Percentiles rank a stretch among this genome's conserved stretches.
phyloP scores from a whole-genome alignment of 1,140 invertebrate species.

The Venturia canescens region DNA sequence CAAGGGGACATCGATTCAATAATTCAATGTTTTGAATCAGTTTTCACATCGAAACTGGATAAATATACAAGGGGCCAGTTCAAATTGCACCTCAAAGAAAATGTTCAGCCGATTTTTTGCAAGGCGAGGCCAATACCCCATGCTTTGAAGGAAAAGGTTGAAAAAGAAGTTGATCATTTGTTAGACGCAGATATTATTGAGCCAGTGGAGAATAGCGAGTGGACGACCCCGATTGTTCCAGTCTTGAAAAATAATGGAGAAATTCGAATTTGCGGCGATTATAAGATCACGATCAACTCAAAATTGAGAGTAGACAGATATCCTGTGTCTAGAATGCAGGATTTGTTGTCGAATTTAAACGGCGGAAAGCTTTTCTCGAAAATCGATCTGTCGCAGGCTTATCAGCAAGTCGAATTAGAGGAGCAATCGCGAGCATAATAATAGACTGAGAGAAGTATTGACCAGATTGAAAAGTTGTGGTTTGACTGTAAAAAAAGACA shows the following conservation, averaged over 20 bases:
- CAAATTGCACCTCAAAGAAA: constrained; percentile 30
- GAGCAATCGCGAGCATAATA: constrained; percentile 40
- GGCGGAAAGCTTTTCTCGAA: background rate
- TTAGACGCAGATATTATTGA: background rate
- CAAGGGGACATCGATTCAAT: background rate
- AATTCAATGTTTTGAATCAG: constrained; percentile 1
- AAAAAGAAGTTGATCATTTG: background rate
- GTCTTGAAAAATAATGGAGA: constrained; percentile 58
- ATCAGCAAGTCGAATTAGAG: background rate
- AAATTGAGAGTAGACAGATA: background rate
- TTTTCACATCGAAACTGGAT: constrained; percentile 5
- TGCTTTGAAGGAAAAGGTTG: background rate
- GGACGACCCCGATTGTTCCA: constrained; percentile 49
- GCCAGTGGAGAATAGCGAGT: background rate
- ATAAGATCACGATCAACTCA: background rate
- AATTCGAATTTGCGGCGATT: constrained; percentile 65
- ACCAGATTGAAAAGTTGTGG: background rate
- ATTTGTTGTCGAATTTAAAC: background rate
- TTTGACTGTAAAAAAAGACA: background rate
- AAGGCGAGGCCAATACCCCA: constrained; percentile 53
- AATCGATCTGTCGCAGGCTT: background rate
- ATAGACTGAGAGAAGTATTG: background rate
- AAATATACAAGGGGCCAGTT: background rate
- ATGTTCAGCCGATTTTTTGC: constrained; percentile 57
- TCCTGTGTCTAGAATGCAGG: background rate